phyloP scores from a whole-genome alignment of 1,140 invertebrate species.

The Drosophila parabipectinata region DNA sequence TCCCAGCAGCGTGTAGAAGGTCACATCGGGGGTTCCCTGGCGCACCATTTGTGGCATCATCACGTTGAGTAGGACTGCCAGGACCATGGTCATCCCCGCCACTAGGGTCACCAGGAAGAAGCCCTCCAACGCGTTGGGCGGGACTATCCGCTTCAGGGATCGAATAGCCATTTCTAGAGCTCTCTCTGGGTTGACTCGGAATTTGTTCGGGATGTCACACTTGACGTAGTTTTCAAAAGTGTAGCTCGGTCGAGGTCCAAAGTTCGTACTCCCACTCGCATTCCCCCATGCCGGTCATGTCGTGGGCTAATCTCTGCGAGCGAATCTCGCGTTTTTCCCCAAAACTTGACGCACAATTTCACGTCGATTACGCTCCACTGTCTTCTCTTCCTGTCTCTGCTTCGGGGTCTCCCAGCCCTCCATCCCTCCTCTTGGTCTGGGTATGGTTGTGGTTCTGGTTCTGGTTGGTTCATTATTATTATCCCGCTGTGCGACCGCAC shows the following conservation, averaged over 20 bases:
- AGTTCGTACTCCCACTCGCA: conserved; percentile 3
- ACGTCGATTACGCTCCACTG: conserved; percentile 38
- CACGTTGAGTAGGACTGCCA: neutral
- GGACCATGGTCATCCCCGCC: neutral
- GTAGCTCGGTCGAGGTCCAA: too few relatives aligned
- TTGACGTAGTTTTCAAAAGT: neutral
- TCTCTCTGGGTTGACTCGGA: neutral
- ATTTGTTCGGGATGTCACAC: neutral
- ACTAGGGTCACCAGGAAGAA: neutral
- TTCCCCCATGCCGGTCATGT: neutral
- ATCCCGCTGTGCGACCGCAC: conserved; percentile 24
- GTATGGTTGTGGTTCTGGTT: conserved; percentile 3
- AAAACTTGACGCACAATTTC: conserved; percentile 64
- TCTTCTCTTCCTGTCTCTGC: conserved; percentile 14
- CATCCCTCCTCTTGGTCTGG: conserved; percentile 7
- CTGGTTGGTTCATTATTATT: conserved; percentile 12
- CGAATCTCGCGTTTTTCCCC: conserved; percentile 2
- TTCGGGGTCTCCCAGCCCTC: too few relatives aligned
- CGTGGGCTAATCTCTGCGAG: neutral
- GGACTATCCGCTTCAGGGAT: neutral
- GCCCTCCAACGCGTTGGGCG: neutral
- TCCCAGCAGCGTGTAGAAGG: neutral
- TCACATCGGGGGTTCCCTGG: neutral
- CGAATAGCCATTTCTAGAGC: neutral
- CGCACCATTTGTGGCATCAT: conserved; percentile 1